Conservation (phyloP, 2,797 vertebrate genomes). For the Pangasius larnaudii region DNA sequence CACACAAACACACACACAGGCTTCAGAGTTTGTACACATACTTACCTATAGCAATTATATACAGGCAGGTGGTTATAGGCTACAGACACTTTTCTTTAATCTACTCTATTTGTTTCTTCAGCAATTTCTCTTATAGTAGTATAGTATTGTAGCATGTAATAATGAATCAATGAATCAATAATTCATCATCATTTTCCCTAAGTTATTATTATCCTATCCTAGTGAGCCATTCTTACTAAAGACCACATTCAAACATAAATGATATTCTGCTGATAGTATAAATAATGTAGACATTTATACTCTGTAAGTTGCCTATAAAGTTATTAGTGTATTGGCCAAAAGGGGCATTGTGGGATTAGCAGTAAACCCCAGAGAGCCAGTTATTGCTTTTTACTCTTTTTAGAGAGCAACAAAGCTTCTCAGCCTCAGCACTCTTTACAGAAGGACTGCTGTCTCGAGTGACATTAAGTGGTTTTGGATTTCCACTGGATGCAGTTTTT, state of each 20-base stretch:
- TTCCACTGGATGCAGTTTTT: conserved; percentile 33
- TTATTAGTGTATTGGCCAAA: background rate
- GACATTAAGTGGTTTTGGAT: conserved; percentile 20
- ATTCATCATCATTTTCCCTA: conserved; percentile 6
- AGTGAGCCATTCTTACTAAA: background rate
- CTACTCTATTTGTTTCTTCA: background rate
- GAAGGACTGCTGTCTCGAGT: background rate
- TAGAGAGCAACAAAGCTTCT: conserved; percentile 15
- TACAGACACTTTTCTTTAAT: background rate
- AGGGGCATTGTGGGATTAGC: conserved; percentile 9
- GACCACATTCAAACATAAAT: background rate
- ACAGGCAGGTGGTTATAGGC: background rate
- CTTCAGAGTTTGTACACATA: background rate
- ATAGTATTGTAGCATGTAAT: background rate
- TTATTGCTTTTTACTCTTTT: conserved; percentile 21
- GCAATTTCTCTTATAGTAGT: background rate
- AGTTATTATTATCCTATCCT: conserved; percentile 13
- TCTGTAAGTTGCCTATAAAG: background rate
- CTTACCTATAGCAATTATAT: background rate
- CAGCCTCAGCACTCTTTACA: background rate
- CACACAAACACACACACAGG: background rate
- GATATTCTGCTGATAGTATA: background rate
- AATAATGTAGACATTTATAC: background rate
- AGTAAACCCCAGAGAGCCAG: background rate
- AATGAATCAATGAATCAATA: background rate